Conservation (phyloP, 1,140 invertebrate species). For the Tenebrio molitor region DNA sequence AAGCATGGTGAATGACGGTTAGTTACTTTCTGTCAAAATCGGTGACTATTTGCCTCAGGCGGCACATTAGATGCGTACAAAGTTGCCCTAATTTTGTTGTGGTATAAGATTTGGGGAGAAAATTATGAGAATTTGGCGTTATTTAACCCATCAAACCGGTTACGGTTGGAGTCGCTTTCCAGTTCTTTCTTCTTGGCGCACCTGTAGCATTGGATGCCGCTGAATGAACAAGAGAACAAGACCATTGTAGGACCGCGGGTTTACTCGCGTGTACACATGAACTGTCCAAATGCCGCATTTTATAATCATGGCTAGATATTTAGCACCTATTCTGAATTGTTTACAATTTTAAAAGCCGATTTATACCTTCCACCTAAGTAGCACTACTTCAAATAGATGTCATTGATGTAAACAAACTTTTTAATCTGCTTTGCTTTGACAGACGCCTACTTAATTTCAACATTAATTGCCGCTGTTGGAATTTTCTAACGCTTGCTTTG, state of each 20-base stretch:
- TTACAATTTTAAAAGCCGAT: constrained; percentile 11
- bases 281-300: constrained; percentile 6
- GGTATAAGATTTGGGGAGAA: neutral
- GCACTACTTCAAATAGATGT: neutral
- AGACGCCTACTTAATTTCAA: neutral
- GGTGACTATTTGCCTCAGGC: neutral
- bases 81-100: neutral
- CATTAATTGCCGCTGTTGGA: constrained; percentile 5
- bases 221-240: constrained; percentile 14
- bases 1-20: constrained; percentile 32
- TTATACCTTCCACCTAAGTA: no score
- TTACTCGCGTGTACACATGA: constrained; percentile 9
- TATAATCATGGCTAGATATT: neutral
- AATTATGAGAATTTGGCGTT: constrained; percentile 1
- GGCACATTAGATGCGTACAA: neutral
- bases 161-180: constrained; percentile 20
- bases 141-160: constrained; percentile 28
- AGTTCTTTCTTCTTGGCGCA: constrained; percentile 22
- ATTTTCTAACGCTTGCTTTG: no score
- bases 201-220: constrained; percentile 27
- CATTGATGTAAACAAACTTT: constrained; percentile 15
- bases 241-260: constrained; percentile 7
- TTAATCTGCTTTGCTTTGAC: constrained; percentile 14
- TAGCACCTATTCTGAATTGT: constrained; percentile 13
- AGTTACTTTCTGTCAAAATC: constrained; percentile 21